These are phyloP conservation scores for Polyodon spathula DNA, from an alignment of 2,113 vertebrate genomes.

Conservation along the genomic window DNA sequence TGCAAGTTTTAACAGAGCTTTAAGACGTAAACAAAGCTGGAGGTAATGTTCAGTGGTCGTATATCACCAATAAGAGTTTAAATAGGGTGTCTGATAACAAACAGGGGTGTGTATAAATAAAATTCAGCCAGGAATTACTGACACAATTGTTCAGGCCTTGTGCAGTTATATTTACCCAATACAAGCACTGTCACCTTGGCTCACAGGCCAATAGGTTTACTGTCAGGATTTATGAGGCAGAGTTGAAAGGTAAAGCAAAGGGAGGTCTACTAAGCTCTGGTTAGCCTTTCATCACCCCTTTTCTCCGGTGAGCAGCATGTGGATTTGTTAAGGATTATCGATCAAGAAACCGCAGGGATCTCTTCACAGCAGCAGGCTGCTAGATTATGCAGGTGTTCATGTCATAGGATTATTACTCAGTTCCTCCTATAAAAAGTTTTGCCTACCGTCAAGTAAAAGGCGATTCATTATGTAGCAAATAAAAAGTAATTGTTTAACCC, in stretches of 20 bases:
- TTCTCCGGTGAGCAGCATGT: not conserved
- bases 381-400: not conserved
- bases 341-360: conserved; percentile 4
- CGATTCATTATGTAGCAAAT: too few relatives aligned
- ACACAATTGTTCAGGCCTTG: too few relatives aligned
- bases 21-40: too few relatives aligned
- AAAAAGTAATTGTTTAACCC: too few relatives aligned
- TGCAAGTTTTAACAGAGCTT: too few relatives aligned
- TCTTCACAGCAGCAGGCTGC: not conserved
- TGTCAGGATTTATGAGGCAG: not conserved
- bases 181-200: not conserved
- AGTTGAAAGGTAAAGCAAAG: not conserved
- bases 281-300: not conserved
- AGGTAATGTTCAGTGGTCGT: too few relatives aligned
- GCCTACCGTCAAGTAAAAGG: not conserved
- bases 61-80: too few relatives aligned
- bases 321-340: conserved; percentile 2
- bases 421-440: not conserved
- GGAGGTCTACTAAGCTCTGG: not conserved
- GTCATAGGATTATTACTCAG: not conserved
- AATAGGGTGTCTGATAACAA: too few relatives aligned
- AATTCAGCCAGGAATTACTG: too few relatives aligned
- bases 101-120: too few relatives aligned
- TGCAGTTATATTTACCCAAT: too few relatives aligned
- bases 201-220: not conserved